These are phyloP conservation scores for Platorchestia sp. DNA, from an alignment of 1,140 invertebrate genomes.

Conservation along the genomic window DNA sequence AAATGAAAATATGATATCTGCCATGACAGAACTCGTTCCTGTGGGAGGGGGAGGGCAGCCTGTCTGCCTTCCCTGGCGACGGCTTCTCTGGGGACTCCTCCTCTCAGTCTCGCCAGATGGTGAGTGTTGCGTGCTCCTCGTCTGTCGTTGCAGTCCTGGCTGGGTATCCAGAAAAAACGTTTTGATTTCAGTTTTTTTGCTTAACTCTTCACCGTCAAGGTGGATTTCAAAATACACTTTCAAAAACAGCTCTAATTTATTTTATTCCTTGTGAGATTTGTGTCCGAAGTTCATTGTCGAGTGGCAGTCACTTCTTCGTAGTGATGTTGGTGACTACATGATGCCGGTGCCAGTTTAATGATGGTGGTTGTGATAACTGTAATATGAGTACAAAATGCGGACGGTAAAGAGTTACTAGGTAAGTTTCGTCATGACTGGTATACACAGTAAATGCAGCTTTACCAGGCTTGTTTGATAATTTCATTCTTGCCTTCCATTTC, in stretches of 20 bases:
- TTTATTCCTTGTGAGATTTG: too few relatives aligned
- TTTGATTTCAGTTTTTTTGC: neutral
- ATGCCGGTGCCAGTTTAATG: too few relatives aligned
- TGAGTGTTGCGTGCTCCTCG: constrained; percentile 57
- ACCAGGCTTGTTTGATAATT: neutral
- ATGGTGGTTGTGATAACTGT: too few relatives aligned
- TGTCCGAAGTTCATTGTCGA: too few relatives aligned
- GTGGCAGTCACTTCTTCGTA: too few relatives aligned
- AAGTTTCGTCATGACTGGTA: neutral
- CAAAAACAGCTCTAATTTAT: too few relatives aligned
- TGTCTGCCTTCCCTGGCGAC: constrained; percentile 62
- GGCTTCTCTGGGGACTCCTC: constrained; percentile 59
- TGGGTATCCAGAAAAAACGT: neutral
- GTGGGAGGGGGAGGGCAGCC: constrained; percentile 63
- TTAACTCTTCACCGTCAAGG: neutral
- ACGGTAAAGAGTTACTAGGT: too few relatives aligned
- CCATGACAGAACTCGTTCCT: constrained; percentile 60
- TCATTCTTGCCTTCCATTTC: neutral
- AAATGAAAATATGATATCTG: too few relatives aligned
- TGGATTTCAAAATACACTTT: too few relatives aligned
- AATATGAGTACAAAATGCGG: too few relatives aligned
- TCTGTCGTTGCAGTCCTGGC: neutral
- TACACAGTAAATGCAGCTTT: too few relatives aligned
- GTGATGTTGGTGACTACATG: too few relatives aligned
- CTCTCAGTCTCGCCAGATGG: constrained; percentile 61